Conservation (phyloP, 1,140 invertebrate species). For the Pachyrhynchus sulphureomaculatus region DNA sequence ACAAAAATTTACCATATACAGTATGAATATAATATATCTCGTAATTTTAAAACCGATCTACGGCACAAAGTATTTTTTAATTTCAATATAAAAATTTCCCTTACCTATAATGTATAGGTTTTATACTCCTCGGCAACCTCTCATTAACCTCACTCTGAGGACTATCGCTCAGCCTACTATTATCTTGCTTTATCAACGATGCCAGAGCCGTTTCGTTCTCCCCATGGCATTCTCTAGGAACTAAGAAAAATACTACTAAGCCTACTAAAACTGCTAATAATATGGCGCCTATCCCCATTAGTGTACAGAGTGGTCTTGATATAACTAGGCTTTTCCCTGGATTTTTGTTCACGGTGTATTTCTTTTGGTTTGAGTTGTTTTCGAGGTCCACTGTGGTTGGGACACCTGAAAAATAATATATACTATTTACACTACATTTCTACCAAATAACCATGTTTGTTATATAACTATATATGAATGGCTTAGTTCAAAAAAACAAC, state of each 20-base stretch:
- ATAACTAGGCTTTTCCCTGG: constrained; percentile 36
- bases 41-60: no score
- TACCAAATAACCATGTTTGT: no score
- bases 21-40: no score
- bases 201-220: constrained; percentile 2
- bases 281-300: constrained; percentile 46
- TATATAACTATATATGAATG: no score
- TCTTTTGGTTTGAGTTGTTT: constrained; percentile 45
- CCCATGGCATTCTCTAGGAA: constrained; percentile 37
- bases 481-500: no score
- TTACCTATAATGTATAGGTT: constrained; percentile 48
- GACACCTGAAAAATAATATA: constrained; percentile 42
- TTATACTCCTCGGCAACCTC: constrained; percentile 42
- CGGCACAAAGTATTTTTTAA: no score
- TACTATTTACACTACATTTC: no score
- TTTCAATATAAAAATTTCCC: constrained; percentile 6
- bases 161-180: not conserved
- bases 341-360: constrained; percentile 47
- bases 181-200: constrained; percentile 11
- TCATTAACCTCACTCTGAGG: constrained; percentile 29
- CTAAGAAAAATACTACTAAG: constrained; percentile 45
- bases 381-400: constrained; percentile 44
- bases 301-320: constrained; percentile 41
- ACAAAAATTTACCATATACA: no score
- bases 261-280: constrained; percentile 43